phyloP scores from a whole-genome alignment of 2,113 vertebrate species.

The Excalfactoria chinensis region DNA sequence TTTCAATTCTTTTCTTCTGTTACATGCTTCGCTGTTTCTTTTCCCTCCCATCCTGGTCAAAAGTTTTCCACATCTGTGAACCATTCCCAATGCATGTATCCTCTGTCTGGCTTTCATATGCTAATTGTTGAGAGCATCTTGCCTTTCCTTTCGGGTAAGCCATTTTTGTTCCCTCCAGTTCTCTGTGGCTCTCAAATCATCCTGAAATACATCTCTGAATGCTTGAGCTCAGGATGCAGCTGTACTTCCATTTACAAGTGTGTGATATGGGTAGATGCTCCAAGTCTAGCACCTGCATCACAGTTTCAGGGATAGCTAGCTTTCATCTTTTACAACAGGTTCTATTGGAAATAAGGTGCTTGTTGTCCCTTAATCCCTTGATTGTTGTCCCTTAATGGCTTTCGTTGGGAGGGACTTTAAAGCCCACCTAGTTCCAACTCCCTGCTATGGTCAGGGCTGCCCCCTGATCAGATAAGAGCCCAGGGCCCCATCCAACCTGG shows the following conservation, averaged over 20 bases:
- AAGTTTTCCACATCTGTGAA: not conserved
- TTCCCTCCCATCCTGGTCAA: not conserved
- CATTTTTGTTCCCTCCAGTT: not conserved
- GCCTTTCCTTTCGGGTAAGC: not conserved
- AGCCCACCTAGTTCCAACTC: not conserved
- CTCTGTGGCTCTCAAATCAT: not conserved
- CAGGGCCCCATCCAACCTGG: not conserved
- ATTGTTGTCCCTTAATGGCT: not conserved
- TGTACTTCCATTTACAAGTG: not conserved
- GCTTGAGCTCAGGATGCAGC: not conserved
- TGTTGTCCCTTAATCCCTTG: not conserved
- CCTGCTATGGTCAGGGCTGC: too few relatives aligned
- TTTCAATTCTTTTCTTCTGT: not conserved
- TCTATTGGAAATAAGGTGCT: not conserved
- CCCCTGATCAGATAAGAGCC: not conserved
- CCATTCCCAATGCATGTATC: fast-evolving
- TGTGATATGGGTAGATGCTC: not conserved
- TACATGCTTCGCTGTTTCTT: not conserved
- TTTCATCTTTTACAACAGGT: not conserved
- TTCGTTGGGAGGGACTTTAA: not conserved
- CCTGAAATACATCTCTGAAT: not conserved
- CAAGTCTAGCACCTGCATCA: not conserved
- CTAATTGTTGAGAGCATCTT: not conserved
- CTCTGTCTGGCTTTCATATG: not conserved
- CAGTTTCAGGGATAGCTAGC: not conserved